Base-by-base conservation (phyloP, 2,113 vertebrate species). In the Falcunculus frontatus region DNA sequence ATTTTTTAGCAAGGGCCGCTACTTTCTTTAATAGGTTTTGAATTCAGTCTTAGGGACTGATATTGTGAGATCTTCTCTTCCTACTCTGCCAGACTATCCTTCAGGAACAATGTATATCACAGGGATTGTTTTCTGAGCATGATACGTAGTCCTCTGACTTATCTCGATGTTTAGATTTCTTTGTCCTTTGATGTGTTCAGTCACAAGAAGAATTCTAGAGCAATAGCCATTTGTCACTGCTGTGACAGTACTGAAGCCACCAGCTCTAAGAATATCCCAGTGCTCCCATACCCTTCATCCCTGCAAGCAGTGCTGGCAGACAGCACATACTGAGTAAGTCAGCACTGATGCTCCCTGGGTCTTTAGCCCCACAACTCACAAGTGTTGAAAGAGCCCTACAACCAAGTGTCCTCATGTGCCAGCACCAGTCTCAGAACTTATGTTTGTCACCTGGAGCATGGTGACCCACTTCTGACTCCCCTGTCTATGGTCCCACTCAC, bases 271-370 rank as follows among this genome's bases (percentile, higher is more conserved):
- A 8, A 59, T 37, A 41, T n/a, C 52, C 35, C 20, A 32, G 19
- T 44, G 6, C 4, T 63, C 7, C 26, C 35, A 30, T 4, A 7
- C 1, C 4, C 8, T 6, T 22, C 11, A 30, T 14, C n/a, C 50
- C 65, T 68, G 30, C 1, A 20, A 70, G 33, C 29, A 42, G 16
- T 7, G 14, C 33, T 39, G 30, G 8, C 21, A 79, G 35, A 6
- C 5, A 33, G 14, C 53, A 50, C 8, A 6, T 8, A 4, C 4
- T 17, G 23, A 23, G 5, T 29, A 29, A 0, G 0, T 20, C 21
- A 35, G 1, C 30, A 25, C 1, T 42, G 21, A 14, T 30, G 6
- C 30, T 76, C 4, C 42, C 30, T 33, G 49, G 4, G 4, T 47
- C 6, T 35, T 65, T 67, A 85, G 14, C 21, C 41, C 35, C 53